phyloP scores from a whole-genome alignment of 2,113 vertebrate genomes.

The Rhea pennata region DNA sequence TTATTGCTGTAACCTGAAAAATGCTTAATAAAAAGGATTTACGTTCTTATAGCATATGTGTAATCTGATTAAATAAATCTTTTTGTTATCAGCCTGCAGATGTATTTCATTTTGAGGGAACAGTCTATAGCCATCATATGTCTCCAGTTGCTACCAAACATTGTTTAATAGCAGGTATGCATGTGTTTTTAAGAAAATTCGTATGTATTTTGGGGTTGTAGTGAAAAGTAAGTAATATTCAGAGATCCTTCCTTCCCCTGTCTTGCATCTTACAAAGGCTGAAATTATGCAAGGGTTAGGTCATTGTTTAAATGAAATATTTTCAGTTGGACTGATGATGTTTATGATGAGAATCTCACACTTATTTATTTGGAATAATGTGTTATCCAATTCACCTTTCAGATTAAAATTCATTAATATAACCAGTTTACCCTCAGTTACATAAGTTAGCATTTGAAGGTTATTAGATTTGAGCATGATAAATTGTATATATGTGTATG shows the following conservation, averaged over 20 bases:
- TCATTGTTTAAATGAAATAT: not conserved
- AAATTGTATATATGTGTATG: not conserved
- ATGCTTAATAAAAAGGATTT: not conserved
- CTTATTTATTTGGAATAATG: not conserved
- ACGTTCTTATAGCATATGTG: not conserved
- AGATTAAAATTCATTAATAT: not conserved
- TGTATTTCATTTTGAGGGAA: constrained; percentile 90
- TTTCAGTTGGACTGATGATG: not conserved
- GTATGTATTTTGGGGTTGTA: not conserved
- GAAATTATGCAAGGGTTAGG: not conserved
- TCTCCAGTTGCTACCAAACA: constrained; percentile 93
- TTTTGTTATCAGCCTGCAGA: constrained; percentile 85
- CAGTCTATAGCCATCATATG: constrained; percentile 95
- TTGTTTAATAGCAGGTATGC: constrained; percentile 93
- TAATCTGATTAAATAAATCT: not conserved
- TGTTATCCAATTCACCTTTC: not conserved
- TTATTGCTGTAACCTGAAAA: constrained; percentile 5
- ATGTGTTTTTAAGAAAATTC: not conserved
- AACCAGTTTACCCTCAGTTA: not conserved
- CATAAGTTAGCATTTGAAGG: not conserved
- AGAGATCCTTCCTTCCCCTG: rapidly evolving
- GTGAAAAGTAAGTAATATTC: not conserved
- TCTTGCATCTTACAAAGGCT: not conserved
- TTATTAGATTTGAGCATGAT: not conserved
- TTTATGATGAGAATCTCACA: not conserved